These are phyloP conservation scores for Leucopsar rothschildi DNA, from an alignment of 2,113 vertebrate species.

Conservation along the genomic window DNA sequence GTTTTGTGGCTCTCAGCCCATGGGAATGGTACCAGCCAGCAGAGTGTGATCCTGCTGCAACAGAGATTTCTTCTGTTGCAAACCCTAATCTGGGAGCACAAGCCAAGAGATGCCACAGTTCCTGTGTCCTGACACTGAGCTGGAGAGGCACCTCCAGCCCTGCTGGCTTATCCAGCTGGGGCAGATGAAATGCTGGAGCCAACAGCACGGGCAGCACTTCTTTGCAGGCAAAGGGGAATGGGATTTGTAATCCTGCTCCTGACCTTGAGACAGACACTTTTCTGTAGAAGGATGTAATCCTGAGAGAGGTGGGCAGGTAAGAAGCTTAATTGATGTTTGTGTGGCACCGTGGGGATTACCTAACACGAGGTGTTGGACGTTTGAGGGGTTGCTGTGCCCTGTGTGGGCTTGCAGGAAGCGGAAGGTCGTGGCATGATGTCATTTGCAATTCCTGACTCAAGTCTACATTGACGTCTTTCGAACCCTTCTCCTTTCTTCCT, in stretches of 20 bases:
- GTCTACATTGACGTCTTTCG: conserved; percentile 19
- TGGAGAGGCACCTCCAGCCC: background rate
- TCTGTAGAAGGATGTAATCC: conserved; percentile 5
- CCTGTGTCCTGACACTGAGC: background rate
- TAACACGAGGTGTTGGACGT: conserved; percentile 18
- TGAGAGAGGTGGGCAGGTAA: background rate
- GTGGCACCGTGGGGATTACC: conserved; percentile 33
- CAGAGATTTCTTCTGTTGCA: background rate
- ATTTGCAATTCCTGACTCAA: conserved; percentile 52
- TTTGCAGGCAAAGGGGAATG: background rate
- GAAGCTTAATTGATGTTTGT: conserved; percentile 65
- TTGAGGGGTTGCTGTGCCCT: background rate
- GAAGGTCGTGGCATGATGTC: conserved; percentile 45
- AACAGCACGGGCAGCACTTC: background rate
- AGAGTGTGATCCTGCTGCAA: background rate
- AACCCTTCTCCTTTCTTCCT: conserved; percentile 47
- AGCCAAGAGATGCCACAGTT: background rate
- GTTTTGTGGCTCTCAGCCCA: background rate
- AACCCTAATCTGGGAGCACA: rapidly evolving
- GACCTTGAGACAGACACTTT: conserved; percentile 6
- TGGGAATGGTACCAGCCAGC: background rate
- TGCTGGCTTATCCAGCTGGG: background rate
- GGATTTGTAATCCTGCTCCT: background rate
- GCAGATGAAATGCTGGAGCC: background rate
- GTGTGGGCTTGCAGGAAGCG: conserved; percentile 65